Evolutionary conservation across 1,140 invertebrate species (phyloP), one percentile per base, ranked within the genome.

Genomic region (Ips typographus): DNA sequence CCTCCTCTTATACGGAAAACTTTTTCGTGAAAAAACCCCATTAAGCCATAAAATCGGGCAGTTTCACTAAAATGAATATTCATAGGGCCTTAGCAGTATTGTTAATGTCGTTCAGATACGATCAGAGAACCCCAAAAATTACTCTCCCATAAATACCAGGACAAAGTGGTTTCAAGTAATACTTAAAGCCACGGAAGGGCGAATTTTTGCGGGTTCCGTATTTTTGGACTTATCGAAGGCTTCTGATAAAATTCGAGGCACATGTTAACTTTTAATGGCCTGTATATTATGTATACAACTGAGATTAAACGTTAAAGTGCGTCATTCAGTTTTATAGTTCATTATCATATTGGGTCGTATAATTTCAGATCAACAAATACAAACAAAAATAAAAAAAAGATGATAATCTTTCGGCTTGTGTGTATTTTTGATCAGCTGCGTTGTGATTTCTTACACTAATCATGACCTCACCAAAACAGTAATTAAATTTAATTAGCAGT

Each of bases 61-160:
- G 44, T 49, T 49, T 22, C 44, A 49, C 44, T 49, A 49, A 49
- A 49, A 49, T 49, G 44, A 49, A 49, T 49, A 49, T 49, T 49
- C 44, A 49, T 49, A 49, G 44, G 44, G 44, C 44, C 44, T 49
- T 49, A 49, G 44, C 44, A 22, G 44, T 22, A 22, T 49, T 49
- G 44, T 49, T 49, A 49, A 49, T 49, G 44, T 22, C 44, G 7
- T 49, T 49, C 44, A 49, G 44, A 49, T 49, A 49, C 2, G 6
- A 49, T 49, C 44, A 22, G 44, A 22, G 44, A 49, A 22, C 22
- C 44, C 44, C 44, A 8, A 49, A 49, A 49, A 49, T 49, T 49
- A 49, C 44, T 49, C 44, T 49, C 6, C 44, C 44, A 49, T 49
- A 8, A 49, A 49, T 49, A 8, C 44, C 22, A 8, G 7, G 6